These are phyloP conservation scores for Gymnoscelis rufifasciata DNA, from an alignment of 2,888 invertebrate genomes.

Conservation along the genomic window DNA sequence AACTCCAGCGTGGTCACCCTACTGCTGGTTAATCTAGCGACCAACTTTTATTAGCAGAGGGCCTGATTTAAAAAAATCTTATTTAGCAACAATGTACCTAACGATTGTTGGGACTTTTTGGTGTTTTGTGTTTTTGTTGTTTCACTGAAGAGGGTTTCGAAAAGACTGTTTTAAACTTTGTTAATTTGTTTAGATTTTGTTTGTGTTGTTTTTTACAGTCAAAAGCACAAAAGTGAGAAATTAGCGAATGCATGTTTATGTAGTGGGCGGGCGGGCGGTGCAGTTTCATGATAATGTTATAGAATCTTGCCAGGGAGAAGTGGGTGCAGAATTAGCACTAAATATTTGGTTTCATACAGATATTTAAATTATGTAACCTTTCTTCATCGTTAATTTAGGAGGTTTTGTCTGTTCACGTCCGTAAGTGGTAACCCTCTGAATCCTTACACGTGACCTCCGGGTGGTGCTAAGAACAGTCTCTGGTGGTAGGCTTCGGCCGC, in stretches of 20 bases:
- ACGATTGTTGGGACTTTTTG: slow-evolving; percentile 19
- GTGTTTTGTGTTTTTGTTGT: slow-evolving; percentile 8
- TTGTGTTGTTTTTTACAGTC: neutral
- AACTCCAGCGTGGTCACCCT: slow-evolving; percentile 14
- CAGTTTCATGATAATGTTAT: no score
- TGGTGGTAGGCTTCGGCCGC: no score
- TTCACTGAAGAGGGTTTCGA: slow-evolving; percentile 3
- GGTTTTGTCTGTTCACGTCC: no score
- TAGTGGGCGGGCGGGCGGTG: no score
- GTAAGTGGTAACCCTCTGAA: no score
- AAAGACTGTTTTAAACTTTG: slow-evolving; percentile 12
- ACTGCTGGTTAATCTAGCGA: slow-evolving; percentile 23
- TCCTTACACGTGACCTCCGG: no score
- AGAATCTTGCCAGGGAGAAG: no score
- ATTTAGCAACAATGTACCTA: slow-evolving; percentile 18
- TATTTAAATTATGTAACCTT: no score
- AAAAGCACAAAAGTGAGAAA: neutral
- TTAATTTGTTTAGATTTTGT: slow-evolving; percentile 4
- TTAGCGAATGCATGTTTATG: neutral
- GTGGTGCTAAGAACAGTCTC: no score
- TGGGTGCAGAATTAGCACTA: no score
- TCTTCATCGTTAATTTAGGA: no score
- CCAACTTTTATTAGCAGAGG: slow-evolving; percentile 27
- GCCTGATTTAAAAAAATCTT: slow-evolving; percentile 26
- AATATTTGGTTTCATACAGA: no score